Evolutionary conservation across 2,797 vertebrate genomes (phyloP).

Genomic region (Sarcoramphus papa): DNA sequence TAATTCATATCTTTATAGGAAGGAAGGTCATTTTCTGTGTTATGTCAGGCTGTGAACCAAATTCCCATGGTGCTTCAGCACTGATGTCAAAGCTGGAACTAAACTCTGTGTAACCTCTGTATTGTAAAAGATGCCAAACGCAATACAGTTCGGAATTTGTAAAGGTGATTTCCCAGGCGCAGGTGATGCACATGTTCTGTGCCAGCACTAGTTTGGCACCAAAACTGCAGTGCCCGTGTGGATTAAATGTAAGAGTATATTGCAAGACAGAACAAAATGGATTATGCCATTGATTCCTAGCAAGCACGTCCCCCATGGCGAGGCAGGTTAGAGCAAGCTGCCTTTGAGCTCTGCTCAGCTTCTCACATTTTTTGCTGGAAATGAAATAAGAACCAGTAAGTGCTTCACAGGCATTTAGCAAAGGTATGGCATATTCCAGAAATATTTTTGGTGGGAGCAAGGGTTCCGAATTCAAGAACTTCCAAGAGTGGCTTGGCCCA

Average conservation of each 20-base stretch:
- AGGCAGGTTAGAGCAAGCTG: not conserved
- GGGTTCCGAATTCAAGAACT: not conserved
- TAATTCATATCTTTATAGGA: not conserved
- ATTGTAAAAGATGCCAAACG: not conserved
- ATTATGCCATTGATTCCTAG: not conserved
- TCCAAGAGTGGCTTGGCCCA: not conserved
- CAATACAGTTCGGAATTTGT: not conserved
- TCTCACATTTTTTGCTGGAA: not conserved
- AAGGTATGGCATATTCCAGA: not conserved
- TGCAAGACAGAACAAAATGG: not conserved
- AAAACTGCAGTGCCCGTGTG: not conserved
- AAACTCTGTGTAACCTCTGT: not conserved
- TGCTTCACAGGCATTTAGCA: not conserved
- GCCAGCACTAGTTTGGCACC: conserved; percentile 18
- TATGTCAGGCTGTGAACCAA: not conserved
- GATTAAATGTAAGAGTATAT: not conserved
- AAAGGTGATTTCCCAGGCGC: not conserved
- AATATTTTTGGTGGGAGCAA: not conserved
- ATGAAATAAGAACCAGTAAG: not conserved
- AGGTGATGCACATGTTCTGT: not conserved
- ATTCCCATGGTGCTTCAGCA: not conserved
- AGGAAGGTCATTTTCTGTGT: not conserved
- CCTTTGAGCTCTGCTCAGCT: not conserved
- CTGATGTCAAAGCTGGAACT: not conserved
- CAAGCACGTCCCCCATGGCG: not conserved